Evolutionary conservation across 2,797 vertebrate genomes (phyloP), one percentile per base, ranked within the genome.

Genomic region (Channallabes apus): DNA sequence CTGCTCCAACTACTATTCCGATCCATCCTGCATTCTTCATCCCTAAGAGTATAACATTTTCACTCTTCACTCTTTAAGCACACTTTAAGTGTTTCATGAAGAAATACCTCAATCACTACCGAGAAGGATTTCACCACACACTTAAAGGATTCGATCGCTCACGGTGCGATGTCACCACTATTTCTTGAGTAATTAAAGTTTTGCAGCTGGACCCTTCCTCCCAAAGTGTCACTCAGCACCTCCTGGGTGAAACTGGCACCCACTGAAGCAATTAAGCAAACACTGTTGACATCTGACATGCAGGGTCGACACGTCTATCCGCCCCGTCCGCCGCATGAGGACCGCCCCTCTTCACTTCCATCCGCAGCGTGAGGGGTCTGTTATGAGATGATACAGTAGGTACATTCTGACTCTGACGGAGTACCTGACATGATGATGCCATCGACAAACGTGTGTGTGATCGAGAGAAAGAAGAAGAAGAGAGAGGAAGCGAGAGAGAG

Each of bases 361-460:
- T 65, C 79, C 62, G 82, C 58, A n/a, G 32, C 32, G 77, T 38
- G 22, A 58, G 75, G 38, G 22, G 18, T 73, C 81, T 58, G 32
- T 14, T 35, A 38, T 72, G 88, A 86, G 87, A 58, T 80, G 22
- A 51, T 17, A 83, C 87, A 85, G 91, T 84, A 7, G 35, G 58
- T 17, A 41, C 3, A 62, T 79, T 41, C 58, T 41, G 3, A 62
- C 29, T 38, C 32, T 22, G 24, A 22, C 32, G 22, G 22, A 76
- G 84, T 81, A 87, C 18, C 29, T 77, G 87, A 90, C 90, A 92
- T 29, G 65, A 38, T 72, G 81, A 82, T 22, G 86, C 90, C 91
- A 91, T 87, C 46, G 90, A 92, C 89, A 82, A 54, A 54, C 14
- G 51, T 54, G 51, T 54, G 51, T 54, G 51, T 54, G 51, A 17